These are phyloP conservation scores for Procavia capensis DNA, from an alignment of 2,113 vertebrate species.

Conservation along the genomic window DNA sequence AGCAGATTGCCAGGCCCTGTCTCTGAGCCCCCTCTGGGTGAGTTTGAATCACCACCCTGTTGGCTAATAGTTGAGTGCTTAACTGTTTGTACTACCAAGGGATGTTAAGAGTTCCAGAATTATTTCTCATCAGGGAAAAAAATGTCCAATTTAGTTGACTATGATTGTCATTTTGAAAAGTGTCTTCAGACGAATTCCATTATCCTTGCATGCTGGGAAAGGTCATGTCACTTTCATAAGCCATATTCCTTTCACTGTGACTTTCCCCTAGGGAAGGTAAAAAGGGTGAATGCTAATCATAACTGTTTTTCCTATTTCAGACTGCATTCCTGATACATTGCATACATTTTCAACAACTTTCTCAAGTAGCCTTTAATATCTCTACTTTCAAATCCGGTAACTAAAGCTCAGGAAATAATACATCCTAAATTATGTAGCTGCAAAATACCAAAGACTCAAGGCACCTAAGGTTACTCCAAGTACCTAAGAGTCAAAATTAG, in stretches of 20 bases:
- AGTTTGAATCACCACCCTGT: no score
- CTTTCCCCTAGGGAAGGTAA: not conserved
- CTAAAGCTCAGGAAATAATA: not conserved
- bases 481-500: not conserved
- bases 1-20: no score
- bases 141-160: not conserved
- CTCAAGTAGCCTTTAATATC: not conserved
- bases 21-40: no score
- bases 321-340: not conserved
- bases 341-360: not conserved
- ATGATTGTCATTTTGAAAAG: constrained; percentile 13
- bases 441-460: not conserved
- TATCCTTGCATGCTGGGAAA: not conserved
- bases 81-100: no score
- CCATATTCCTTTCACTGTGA: not conserved
- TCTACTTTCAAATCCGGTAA: not conserved
- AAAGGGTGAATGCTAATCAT: not conserved
- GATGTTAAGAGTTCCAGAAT: not conserved
- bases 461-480: no score
- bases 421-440: not conserved
- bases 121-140: not conserved
- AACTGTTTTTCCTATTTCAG: not conserved
- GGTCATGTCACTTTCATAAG: not conserved
- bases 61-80: no score
- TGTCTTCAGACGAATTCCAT: not conserved